phyloP scores from a whole-genome alignment of 1,140 invertebrate species.

The Tribolium madens region DNA sequence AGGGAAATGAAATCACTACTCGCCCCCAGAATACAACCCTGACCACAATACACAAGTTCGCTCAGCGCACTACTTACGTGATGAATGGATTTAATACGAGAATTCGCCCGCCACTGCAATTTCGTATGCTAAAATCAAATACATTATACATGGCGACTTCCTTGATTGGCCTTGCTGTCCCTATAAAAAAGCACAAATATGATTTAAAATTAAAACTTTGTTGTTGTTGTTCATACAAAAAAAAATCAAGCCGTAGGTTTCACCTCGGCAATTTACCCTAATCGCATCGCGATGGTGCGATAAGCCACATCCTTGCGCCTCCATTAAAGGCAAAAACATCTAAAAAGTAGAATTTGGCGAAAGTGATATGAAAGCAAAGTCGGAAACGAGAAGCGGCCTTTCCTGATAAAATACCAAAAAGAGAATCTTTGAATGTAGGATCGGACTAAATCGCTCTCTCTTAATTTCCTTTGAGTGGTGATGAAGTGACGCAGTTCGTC shows the following conservation, averaged over 20 bases:
- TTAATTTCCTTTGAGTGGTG: slow-evolving; percentile 38
- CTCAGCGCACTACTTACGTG: slow-evolving; percentile 17
- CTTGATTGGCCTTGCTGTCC: not conserved
- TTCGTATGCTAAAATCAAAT: slow-evolving; percentile 30
- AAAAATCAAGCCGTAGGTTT: not conserved
- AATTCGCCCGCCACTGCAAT: slow-evolving; percentile 17
- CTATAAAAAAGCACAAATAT: too few species aligned
- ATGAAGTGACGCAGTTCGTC: slow-evolving; percentile 27
- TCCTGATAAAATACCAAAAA: not conserved
- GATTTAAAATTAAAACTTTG: too few species aligned
- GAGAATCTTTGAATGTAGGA: slow-evolving; percentile 1
- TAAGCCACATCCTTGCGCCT: slow-evolving; percentile 21
- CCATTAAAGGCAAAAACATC: slow-evolving; percentile 3
- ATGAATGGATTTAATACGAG: slow-evolving; percentile 39
- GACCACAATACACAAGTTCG: slow-evolving; percentile 22
- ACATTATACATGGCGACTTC: slow-evolving; percentile 7
- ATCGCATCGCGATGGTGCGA: not conserved
- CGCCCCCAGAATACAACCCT: slow-evolving; percentile 14
- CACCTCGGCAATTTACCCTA: not conserved
- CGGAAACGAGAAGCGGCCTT: not conserved
- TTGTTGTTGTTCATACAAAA: too few species aligned
- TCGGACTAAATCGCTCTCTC: slow-evolving; percentile 16
- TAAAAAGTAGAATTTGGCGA: not conserved
- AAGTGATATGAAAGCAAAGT: slow-evolving; percentile 3
- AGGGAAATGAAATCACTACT: slow-evolving; percentile 38